phyloP scores from a whole-genome alignment of 1,140 invertebrate species.

The Manduca sexta region DNA sequence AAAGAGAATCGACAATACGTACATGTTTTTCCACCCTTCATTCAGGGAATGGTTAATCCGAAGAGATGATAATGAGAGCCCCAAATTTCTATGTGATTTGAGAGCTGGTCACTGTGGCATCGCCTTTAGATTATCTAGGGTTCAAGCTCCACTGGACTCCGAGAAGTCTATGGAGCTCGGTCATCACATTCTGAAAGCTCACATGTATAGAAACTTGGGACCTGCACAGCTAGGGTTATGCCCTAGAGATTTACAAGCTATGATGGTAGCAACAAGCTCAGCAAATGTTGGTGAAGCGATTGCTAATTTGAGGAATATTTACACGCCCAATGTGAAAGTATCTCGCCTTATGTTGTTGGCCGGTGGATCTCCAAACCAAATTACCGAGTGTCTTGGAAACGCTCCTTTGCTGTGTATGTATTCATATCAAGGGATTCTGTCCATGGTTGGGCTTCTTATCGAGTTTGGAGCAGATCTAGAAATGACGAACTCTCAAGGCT shows the following conservation, averaged over 20 bases:
- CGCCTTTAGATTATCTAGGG: constrained; percentile 89
- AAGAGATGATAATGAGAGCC: constrained; percentile 90
- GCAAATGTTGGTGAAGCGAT: constrained; percentile 89
- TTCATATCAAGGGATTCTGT: constrained; percentile 88
- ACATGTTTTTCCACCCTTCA: constrained; percentile 97
- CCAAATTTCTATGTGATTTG: constrained; percentile 92
- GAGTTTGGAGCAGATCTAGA: constrained; percentile 95
- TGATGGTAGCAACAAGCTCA: constrained; percentile 89
- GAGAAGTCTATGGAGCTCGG: constrained; percentile 94
- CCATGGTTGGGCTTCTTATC: constrained; percentile 91
- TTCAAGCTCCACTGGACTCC: constrained; percentile 87
- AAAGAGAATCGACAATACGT: constrained; percentile 91
- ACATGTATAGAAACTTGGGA: constrained; percentile 88
- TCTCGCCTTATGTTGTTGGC: constrained; percentile 91
- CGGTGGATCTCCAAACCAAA: constrained; percentile 90
- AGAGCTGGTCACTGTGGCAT: constrained; percentile 93
- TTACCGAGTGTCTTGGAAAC: constrained; percentile 86
- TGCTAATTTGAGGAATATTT: constrained; percentile 90
- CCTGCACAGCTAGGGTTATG: constrained; percentile 75
- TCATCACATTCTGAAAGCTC: constrained; percentile 97
- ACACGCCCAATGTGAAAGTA: constrained; percentile 96
- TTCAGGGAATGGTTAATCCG: constrained; percentile 97
- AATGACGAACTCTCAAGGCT: constrained; percentile 90
- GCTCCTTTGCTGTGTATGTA: constrained; percentile 91
- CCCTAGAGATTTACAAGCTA: constrained; percentile 89